Evolutionary conservation across 2,797 vertebrate species (phyloP).

Genomic region (Tachyglossus aculeatus): DNA sequence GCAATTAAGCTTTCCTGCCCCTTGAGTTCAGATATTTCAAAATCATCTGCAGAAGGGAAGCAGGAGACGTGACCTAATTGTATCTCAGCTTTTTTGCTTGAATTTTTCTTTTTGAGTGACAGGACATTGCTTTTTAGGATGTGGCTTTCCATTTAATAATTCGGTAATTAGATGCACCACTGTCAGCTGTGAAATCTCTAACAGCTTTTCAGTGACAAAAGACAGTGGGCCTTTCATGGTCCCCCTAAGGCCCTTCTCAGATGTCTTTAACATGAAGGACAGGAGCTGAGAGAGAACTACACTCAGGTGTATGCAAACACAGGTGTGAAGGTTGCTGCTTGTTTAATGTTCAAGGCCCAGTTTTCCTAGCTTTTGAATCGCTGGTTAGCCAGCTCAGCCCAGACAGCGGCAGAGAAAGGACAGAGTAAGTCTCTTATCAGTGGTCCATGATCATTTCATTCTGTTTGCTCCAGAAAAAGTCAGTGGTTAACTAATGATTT

Average conservation of each 20-base stretch:
- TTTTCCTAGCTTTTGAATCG: conserved; percentile 33
- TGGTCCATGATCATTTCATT: neutral
- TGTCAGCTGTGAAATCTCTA: conserved; percentile 64
- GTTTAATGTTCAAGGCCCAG: neutral
- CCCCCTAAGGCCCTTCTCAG: conserved; percentile 37
- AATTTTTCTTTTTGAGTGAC: conserved; percentile 46
- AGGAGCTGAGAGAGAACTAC: neutral
- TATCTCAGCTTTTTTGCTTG: conserved; percentile 22
- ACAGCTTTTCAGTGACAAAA: conserved; percentile 60
- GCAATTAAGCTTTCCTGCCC: neutral
- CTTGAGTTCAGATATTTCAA: conserved; percentile 1
- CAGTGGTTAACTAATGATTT: neutral
- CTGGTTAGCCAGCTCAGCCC: neutral
- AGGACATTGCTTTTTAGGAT: conserved; percentile 42
- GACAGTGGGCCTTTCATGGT: conserved; percentile 44
- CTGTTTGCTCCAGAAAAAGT: neutral
- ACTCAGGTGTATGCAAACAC: conserved; percentile 16
- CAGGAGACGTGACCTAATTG: conserved; percentile 5
- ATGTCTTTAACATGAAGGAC: conserved; percentile 47
- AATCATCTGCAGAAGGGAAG: neutral
- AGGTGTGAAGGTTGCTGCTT: conserved; percentile 2
- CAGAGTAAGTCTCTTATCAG: conserved; percentile 12
- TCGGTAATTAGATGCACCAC: conserved; percentile 67
- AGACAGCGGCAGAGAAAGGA: neutral
- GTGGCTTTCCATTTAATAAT: conserved; percentile 55